Evolutionary conservation across 1,140 invertebrate species (phyloP).

Genomic region (Bactericera cockerelli): DNA sequence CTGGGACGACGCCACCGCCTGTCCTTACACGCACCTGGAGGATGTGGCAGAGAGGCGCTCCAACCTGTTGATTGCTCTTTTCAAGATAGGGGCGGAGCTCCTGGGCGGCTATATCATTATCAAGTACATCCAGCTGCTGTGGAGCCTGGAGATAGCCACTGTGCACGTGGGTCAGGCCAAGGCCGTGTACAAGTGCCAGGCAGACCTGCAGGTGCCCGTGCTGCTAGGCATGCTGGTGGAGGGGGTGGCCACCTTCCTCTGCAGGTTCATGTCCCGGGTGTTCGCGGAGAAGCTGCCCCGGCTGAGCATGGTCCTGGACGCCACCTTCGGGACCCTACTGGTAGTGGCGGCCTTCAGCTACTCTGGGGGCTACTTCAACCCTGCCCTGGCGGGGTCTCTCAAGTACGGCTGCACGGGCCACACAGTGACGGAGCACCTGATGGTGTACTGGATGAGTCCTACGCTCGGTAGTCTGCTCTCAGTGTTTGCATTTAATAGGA

Average conservation of each 20-base stretch:
- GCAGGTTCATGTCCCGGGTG: constrained; percentile 48
- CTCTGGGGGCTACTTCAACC: constrained; percentile 92
- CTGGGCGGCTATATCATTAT: constrained; percentile 55
- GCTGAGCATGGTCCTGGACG: constrained; percentile 48
- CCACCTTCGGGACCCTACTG: constrained; percentile 60
- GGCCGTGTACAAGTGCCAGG: constrained; percentile 45
- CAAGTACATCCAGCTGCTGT: constrained; percentile 55
- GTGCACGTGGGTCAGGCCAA: constrained; percentile 55
- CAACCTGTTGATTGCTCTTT: constrained; percentile 38
- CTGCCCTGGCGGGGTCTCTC: constrained; percentile 69
- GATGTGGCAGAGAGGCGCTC: constrained; percentile 49
- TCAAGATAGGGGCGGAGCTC: constrained; percentile 53
- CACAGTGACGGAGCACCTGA: constrained; percentile 57
- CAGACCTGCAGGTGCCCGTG: constrained; percentile 62
- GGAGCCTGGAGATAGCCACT: constrained; percentile 56
- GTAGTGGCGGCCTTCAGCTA: constrained; percentile 72
- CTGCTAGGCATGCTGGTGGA: constrained; percentile 54
- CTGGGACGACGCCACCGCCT: constrained; percentile 65
- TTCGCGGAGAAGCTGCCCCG: constrained; percentile 45
- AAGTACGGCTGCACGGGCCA: constrained; percentile 76
- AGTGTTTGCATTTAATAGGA: not conserved
- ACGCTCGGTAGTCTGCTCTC: constrained; percentile 36
- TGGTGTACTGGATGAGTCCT: constrained; percentile 78
- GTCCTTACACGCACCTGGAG: constrained; percentile 66
- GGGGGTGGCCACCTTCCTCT: constrained; percentile 56